Evolutionary conservation across 2,113 vertebrate genomes (phyloP).

Genomic region (Thunnus maccoyii): DNA sequence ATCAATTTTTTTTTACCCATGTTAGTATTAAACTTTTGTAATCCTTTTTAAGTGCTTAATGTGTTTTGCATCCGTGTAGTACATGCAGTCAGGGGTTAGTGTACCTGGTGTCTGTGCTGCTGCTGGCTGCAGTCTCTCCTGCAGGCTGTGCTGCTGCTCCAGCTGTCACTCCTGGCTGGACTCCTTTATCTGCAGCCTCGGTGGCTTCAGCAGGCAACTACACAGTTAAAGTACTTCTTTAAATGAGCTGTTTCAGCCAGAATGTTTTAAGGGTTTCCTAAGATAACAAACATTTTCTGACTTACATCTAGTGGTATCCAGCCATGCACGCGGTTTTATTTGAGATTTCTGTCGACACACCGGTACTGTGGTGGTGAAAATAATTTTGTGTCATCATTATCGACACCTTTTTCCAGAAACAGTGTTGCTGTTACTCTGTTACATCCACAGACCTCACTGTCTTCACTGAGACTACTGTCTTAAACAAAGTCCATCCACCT

Average conservation of each 20-base stretch:
- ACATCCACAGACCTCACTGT: too few species aligned
- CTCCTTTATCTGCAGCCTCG: conserved; percentile 74
- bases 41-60: not conserved
- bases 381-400: too few species aligned
- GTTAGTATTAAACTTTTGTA: not conserved
- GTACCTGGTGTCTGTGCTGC: conserved; percentile 84
- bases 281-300: not conserved
- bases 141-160: conserved; percentile 67
- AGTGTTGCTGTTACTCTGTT: too few species aligned
- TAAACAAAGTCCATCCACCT: too few species aligned
- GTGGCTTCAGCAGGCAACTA: conserved; percentile 88
- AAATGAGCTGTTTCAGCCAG: not conserved
- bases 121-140: conserved; percentile 81
- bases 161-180: conserved; percentile 80
- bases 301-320: not conserved
- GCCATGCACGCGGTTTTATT: not conserved
- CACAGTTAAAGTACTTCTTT: conserved; percentile 3
- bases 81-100: conserved; percentile 45
- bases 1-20: too few species aligned
- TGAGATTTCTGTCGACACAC: not conserved
- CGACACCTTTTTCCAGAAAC: too few species aligned
- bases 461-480: too few species aligned
- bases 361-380: not conserved
- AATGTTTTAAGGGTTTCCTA: not conserved
- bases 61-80: not conserved